These are phyloP conservation scores for Flexamia atlantica DNA, from an alignment of 2,888 invertebrate species.

Conservation along the genomic window DNA sequence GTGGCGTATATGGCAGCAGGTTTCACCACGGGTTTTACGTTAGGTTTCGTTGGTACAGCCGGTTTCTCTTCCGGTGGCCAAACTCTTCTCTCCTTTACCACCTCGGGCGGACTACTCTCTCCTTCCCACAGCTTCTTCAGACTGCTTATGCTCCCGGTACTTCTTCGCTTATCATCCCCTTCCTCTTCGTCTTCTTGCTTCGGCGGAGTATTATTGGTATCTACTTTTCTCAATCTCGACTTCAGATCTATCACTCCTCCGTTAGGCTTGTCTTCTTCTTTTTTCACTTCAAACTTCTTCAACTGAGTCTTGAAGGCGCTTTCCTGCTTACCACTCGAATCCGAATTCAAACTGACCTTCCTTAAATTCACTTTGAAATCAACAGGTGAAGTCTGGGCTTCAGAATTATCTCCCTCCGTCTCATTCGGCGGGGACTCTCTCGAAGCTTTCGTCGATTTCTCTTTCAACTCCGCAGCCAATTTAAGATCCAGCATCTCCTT, in stretches of 20 bases:
- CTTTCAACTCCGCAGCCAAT: conserved; percentile 90
- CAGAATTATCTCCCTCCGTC: conserved; percentile 61
- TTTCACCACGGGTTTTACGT: conserved; percentile 74
- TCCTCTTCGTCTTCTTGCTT: conserved; percentile 76
- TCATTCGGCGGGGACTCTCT: conserved; percentile 77
- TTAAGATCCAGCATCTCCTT: conserved; percentile 91
- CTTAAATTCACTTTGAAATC: conserved; percentile 78
- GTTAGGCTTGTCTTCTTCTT: conserved; percentile 76
- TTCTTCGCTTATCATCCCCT: conserved; percentile 90
- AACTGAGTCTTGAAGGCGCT: conserved; percentile 74
- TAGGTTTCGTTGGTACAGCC: conserved; percentile 79
- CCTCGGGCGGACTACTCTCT: conserved; percentile 76
- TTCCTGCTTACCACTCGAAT: conserved; percentile 61
- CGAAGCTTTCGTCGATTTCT: conserved; percentile 81
- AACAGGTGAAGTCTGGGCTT: conserved; percentile 68
- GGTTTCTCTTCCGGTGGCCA: conserved; percentile 81
- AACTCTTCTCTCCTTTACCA: conserved; percentile 74
- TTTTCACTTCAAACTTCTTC: conserved; percentile 85
- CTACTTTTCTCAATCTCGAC: conserved; percentile 89
- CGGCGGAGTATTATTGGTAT: conserved; percentile 74
- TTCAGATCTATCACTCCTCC: conserved; percentile 88
- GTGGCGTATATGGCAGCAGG: conserved; percentile 87
- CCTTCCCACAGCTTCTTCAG: conserved; percentile 96
- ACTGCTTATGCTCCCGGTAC: conserved; percentile 95
- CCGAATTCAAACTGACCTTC: conserved; percentile 72